These are phyloP conservation scores for Eucriotettix oculatus DNA, from an alignment of 2,888 invertebrate genomes.

Conservation along the genomic window DNA sequence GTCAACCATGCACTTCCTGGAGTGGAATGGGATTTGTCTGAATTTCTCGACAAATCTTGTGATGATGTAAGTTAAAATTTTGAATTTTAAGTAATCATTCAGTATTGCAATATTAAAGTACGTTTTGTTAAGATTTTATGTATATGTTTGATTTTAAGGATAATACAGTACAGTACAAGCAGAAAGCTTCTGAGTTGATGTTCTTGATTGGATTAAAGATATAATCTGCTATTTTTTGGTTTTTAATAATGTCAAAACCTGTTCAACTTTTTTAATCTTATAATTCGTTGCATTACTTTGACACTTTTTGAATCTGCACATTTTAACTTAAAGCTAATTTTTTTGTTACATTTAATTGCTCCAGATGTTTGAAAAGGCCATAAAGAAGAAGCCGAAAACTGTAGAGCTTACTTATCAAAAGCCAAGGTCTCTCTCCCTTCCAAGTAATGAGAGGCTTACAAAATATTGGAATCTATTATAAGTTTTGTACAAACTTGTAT, in stretches of 20 bases:
- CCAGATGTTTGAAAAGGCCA: conserved; percentile 61
- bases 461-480: conserved; percentile 41
- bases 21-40: conserved; percentile 49
- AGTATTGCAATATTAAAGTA: no score
- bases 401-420: conserved; percentile 61
- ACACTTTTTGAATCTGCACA: no score
- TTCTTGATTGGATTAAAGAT: not conserved
- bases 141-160: no score
- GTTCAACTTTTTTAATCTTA: no score
- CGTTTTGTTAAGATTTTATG: no score
- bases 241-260: no score
- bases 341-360: conserved; percentile 4
- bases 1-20: conserved; percentile 48
- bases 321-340: not conserved
- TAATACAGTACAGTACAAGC: no score
- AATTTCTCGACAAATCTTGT: conserved; percentile 44
- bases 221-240: not conserved
- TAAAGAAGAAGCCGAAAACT: conserved; percentile 54
- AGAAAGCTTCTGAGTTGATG: no score
- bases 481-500: not conserved
- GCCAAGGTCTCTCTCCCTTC: conserved; percentile 42
- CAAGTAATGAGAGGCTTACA: conserved; percentile 43
- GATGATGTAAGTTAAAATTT: conserved; percentile 32
- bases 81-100: no score
- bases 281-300: no score